phyloP scores from a whole-genome alignment of 2,113 vertebrate species.

The Callorhinus ursinus region DNA sequence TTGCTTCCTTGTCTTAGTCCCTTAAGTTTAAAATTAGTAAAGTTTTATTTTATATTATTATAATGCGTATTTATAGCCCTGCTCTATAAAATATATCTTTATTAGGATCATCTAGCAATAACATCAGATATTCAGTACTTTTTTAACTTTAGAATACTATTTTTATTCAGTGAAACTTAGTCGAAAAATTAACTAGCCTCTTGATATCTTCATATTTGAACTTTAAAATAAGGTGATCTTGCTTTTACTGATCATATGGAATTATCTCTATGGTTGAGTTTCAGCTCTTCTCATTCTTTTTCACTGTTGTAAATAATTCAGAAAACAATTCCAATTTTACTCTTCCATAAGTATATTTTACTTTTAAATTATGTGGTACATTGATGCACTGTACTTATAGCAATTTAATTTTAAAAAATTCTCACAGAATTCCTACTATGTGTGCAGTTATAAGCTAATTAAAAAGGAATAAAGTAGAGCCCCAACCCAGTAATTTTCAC shows the following conservation, averaged over 20 bases:
- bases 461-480: background rate
- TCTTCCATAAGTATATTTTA: background rate
- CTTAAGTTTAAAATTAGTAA: background rate
- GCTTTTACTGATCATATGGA: background rate
- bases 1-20: background rate
- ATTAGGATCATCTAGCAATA: background rate
- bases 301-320: background rate
- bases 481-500: background rate
- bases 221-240: background rate
- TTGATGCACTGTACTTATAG: background rate
- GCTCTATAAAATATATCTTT: background rate
- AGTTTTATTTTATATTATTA: background rate
- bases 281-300: background rate
- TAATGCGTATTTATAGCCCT: background rate
- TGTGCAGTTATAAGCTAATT: background rate
- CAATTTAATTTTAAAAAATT: background rate
- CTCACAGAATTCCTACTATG: background rate
- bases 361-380: background rate
- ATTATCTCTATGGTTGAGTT: background rate
- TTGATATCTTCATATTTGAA: background rate
- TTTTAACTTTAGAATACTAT: background rate
- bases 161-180: background rate
- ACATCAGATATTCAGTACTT: background rate
- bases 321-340: background rate
- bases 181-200: background rate